Evolutionary conservation across 2,113 vertebrate species (phyloP).

Genomic region (Cyprinus carpio): DNA sequence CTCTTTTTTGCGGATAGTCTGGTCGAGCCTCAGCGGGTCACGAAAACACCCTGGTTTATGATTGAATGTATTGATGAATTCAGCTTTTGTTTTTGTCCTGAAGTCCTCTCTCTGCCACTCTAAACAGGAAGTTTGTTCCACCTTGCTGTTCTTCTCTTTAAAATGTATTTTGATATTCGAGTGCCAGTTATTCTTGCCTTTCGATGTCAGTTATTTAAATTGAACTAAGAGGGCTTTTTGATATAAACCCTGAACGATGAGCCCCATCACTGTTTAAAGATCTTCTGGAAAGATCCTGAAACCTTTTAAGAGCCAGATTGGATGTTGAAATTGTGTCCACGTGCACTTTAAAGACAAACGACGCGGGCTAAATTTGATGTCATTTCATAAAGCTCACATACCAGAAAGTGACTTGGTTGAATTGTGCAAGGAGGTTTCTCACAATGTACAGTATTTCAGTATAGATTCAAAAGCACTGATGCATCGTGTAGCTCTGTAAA

Average conservation of each 20-base stretch:
- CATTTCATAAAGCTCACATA: neutral
- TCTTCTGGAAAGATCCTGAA: conserved; percentile 43
- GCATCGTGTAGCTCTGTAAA: neutral
- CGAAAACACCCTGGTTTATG: neutral
- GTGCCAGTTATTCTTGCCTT: conserved; percentile 42
- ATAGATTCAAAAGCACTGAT: neutral
- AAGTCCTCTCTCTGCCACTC: neutral
- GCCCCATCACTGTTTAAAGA: neutral
- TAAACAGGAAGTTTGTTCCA: no score
- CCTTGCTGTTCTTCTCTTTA: neutral
- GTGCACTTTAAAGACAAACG: conserved; percentile 57
- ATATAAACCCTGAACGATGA: neutral
- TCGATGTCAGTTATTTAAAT: conserved; percentile 33
- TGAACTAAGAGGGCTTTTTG: conserved; percentile 40
- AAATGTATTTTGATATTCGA: conserved; percentile 23
- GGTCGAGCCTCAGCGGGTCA: neutral
- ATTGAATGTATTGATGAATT: conserved; percentile 42
- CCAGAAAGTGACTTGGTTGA: neutral
- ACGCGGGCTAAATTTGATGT: neutral
- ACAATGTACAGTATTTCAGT: neutral
- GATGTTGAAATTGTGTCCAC: conserved; percentile 9
- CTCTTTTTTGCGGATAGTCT: neutral
- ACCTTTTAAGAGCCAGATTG: conserved; percentile 49
- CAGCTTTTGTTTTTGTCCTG: neutral
- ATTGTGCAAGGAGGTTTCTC: no score